These are phyloP conservation scores for Crocallis elinguaria DNA, from an alignment of 2,888 invertebrate genomes.

Conservation along the genomic window DNA sequence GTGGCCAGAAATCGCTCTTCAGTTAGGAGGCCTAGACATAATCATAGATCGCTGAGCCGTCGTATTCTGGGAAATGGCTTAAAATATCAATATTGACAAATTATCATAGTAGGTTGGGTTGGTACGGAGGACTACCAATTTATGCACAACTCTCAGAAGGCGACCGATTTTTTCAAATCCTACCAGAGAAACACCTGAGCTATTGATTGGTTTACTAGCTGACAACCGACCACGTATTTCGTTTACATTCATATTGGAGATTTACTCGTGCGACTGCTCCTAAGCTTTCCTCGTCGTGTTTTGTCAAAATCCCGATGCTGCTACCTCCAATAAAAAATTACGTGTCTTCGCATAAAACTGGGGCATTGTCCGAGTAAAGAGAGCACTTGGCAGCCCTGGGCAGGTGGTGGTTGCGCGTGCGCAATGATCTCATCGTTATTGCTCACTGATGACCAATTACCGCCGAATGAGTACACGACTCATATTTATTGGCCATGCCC, in stretches of 20 bases:
- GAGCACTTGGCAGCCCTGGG: slow-evolving; percentile 31
- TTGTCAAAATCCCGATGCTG: not conserved
- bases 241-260: not conserved
- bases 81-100: too few relatives aligned
- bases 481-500: slow-evolving; percentile 45
- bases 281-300: not conserved
- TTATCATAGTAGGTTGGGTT: too few relatives aligned
- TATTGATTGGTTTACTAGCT: not conserved
- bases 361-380: slow-evolving; percentile 12
- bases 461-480: slow-evolving; percentile 65
- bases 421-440: slow-evolving; percentile 76
- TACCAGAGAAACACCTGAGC: not conserved
- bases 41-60: too few relatives aligned
- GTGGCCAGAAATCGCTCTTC: too few relatives aligned
- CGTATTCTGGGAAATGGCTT: too few relatives aligned
- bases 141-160: too few relatives aligned
- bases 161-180: not conserved
- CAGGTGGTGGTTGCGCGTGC: slow-evolving; percentile 46
- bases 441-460: slow-evolving; percentile 76
- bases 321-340: not conserved
- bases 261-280: not conserved
- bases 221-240: not conserved
- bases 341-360: not conserved
- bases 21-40: too few relatives aligned
- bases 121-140: too few relatives aligned